Base-by-base conservation (phyloP, 1,140 invertebrate species). In the Whitmania pigra region DNA sequence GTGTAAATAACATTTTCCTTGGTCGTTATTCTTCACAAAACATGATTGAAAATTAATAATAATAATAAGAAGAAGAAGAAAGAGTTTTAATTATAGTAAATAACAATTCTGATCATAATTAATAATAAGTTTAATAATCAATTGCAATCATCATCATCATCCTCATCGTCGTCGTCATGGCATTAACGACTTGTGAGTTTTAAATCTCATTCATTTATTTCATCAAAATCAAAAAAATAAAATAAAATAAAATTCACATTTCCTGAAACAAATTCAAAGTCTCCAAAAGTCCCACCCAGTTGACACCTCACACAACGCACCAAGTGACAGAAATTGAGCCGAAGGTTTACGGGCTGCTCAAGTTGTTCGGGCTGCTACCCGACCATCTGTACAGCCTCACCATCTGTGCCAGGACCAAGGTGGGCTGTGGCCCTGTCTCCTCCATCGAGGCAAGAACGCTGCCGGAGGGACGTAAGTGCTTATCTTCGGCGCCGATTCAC, bases 381-480 rank as follows among this genome's bases (percentile, higher is more conserved):
- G 53, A 63, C 22, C 69, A 66, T 13, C 54, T 27, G 27, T 73
- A 73, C 40, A n/a, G 70, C 6, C 49, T 74, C 25, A 53, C 70
- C 49, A 55, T 74, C 20, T 68, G 36, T 31, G 73, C 70, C 17
- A 31, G 53, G 29, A 74, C 73, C 18, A 25, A 22, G 22, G 71
- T 68, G n/a, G 73, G 73, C 13, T 57, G 29, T 18, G 73, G 73
- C 0, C 72, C 73, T 2, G 53, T 36, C 9, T 55, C 25, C 66
- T 22, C 40, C 18, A 25, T 72, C 22, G 73, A 74, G 36, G 63
- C 69, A 31, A 31, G 25, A 9, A 74, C 73, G 9, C 53, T 74
- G 25, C 29, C 60, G 0, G 54, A 66, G 20, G 71, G 70, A 18
- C 70, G 73, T 74, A 40, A 67, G 73, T 74, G 25, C 49, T 5